A percentile compares a stretch with the other conserved stretches of the same genome.
These are phyloP conservation scores for Lysiphlebus fabarum DNA, from an alignment of 1,140 invertebrate species.

Conservation along the genomic window DNA sequence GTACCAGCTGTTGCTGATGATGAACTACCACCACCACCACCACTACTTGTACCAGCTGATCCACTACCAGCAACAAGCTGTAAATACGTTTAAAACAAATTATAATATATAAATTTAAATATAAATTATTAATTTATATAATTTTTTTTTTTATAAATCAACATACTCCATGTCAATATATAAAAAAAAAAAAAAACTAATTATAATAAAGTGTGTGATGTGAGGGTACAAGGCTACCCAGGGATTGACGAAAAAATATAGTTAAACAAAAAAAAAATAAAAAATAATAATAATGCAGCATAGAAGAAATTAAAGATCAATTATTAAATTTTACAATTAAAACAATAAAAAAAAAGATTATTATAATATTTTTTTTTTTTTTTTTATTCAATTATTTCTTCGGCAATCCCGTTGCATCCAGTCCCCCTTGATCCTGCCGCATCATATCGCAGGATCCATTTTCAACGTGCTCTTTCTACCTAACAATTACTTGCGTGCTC, in stretches of 20 bases:
- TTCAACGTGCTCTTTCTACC: slow-evolving; percentile 18
- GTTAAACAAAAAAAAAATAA: slow-evolving; percentile 9
- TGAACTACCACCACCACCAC: slow-evolving; percentile 41
- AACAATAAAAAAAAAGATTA: slow-evolving; percentile 13
- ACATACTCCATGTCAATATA: too few relatives aligned
- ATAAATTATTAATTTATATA: too few relatives aligned
- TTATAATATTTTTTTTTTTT: slow-evolving; percentile 24
- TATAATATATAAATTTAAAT: neutral
- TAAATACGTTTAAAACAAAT: slow-evolving; percentile 29
- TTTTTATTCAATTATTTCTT: slow-evolving; percentile 19
- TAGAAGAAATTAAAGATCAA: too few relatives aligned
- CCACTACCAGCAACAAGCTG: slow-evolving; percentile 69
- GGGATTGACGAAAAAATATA: slow-evolving; percentile 13
- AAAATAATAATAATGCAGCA: neutral
- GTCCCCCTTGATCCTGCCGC: slow-evolving; percentile 42
- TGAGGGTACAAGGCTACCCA: slow-evolving; percentile 5
- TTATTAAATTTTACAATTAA: neutral
- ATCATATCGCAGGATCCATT: slow-evolving; percentile 29
- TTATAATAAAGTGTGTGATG: slow-evolving; percentile 10
- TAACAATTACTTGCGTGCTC: slow-evolving; percentile 10
- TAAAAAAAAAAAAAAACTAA: neutral
- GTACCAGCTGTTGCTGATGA: slow-evolving; percentile 26
- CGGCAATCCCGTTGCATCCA: slow-evolving; percentile 30
- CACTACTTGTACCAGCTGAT: slow-evolving; percentile 38
- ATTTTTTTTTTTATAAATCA: too few relatives aligned